Conservation (phyloP, 2,888 invertebrate genomes). For the Poecilus cupreus region DNA sequence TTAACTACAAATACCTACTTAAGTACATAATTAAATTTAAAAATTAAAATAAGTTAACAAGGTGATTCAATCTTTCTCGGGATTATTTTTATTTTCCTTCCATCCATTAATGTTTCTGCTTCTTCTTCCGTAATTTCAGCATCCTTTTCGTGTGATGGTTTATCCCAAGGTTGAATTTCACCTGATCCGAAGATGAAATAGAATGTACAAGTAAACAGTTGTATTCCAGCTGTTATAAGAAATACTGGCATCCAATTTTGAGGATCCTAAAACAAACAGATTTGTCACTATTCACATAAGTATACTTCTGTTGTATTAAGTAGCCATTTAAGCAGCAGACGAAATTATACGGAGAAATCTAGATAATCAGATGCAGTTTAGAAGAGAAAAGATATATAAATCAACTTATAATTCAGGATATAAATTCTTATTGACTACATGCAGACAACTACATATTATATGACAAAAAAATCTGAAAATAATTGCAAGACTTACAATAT, state of each 20-base stretch:
- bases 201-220: slow-evolving; percentile 64
- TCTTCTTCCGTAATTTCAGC: background rate
- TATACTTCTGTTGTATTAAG: no score
- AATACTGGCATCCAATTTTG: slow-evolving; percentile 66
- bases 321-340: no score
- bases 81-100: background rate
- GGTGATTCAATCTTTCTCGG: background rate
- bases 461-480: no score
- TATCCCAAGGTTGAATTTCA: slow-evolving; percentile 67
- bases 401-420: no score
- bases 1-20: no score
- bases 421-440: no score
- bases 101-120: slow-evolving; percentile 4
- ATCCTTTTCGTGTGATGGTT: background rate
- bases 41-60: background rate
- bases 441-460: no score
- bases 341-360: no score
- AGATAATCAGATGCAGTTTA: no score
- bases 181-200: slow-evolving; percentile 66
- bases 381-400: no score
- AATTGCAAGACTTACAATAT: no score
- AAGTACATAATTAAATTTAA: background rate
- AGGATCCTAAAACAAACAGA: slow-evolving; percentile 58
- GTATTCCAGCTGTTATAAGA: slow-evolving; percentile 65
- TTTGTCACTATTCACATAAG: no score